Evolutionary conservation across 2,113 vertebrate genomes (phyloP).

Genomic region (Gallinago media): DNA sequence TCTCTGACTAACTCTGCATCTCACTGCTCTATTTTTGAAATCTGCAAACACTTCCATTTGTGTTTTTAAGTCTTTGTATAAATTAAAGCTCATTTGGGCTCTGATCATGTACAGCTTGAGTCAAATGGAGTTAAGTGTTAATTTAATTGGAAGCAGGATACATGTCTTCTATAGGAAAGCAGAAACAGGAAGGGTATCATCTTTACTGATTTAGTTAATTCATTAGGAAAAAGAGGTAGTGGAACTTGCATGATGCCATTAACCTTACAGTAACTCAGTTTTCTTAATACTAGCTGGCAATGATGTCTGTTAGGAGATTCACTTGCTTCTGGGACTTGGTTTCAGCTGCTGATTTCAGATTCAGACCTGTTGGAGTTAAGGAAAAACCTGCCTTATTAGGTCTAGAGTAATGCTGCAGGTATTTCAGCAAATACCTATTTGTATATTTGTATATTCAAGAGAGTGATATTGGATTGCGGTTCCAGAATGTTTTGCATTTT

Average conservation of each 20-base stretch:
- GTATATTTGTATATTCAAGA: neutral
- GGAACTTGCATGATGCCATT: neutral
- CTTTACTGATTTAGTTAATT: conserved; percentile 18
- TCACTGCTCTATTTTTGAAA: neutral
- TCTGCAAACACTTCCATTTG: neutral
- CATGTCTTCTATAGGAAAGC: neutral
- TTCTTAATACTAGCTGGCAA: neutral
- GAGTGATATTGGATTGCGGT: neutral
- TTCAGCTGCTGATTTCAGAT: neutral
- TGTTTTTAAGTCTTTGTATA: neutral
- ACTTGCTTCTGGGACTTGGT: neutral
- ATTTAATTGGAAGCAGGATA: neutral
- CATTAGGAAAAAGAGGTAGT: neutral
- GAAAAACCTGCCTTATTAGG: neutral
- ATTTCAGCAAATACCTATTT: neutral
- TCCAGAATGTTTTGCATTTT: neutral
- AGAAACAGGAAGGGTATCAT: neutral
- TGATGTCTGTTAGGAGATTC: neutral
- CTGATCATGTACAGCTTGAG: neutral
- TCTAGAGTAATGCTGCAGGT: neutral
- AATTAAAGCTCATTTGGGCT: neutral
- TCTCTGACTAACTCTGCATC: neutral
- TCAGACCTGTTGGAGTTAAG: neutral
- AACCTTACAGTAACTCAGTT: neutral
- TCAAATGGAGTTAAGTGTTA: neutral